These are phyloP conservation scores for Sminthurides aquaticus DNA, from an alignment of 2,888 invertebrate genomes.

Conservation along the genomic window DNA sequence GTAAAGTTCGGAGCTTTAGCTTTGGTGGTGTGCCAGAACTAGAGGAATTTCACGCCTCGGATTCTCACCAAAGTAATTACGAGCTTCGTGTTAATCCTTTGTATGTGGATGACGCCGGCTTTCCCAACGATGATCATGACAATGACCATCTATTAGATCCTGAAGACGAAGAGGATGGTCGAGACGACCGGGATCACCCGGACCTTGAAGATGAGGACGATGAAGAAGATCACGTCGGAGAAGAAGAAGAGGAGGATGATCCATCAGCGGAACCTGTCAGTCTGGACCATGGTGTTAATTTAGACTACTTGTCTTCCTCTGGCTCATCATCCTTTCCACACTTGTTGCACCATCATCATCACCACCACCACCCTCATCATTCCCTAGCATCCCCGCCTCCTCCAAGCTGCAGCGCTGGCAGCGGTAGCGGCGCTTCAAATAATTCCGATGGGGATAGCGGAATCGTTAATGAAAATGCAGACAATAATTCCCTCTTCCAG, in stretches of 20 bases:
- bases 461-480: slow-evolving; percentile 65
- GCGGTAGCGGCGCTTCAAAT: slow-evolving; percentile 51
- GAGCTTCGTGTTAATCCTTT: slow-evolving; percentile 50
- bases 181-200: too few species aligned
- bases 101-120: slow-evolving; percentile 54
- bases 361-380: too few species aligned
- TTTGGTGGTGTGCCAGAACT: slow-evolving; percentile 66
- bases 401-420: slow-evolving; percentile 51
- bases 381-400: neutral
- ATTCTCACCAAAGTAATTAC: slow-evolving; percentile 16
- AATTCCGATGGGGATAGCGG: slow-evolving; percentile 64
- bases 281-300: neutral
- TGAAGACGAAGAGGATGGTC: slow-evolving; percentile 17
- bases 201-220: too few species aligned
- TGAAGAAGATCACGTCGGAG: neutral
- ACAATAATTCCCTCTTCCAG: slow-evolving; percentile 53
- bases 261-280: slow-evolving; percentile 1
- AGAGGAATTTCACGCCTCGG: slow-evolving; percentile 11
- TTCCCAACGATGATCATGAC: slow-evolving; percentile 8
- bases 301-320: slow-evolving; percentile 27
- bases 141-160: slow-evolving; percentile 5
- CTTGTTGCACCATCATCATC: neutral
- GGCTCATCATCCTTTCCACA: slow-evolving; percentile 16
- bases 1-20: slow-evolving; percentile 60
- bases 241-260: neutral